Conservation (phyloP, 2,113 vertebrate genomes). For the Neodontobutis hainanensis region DNA sequence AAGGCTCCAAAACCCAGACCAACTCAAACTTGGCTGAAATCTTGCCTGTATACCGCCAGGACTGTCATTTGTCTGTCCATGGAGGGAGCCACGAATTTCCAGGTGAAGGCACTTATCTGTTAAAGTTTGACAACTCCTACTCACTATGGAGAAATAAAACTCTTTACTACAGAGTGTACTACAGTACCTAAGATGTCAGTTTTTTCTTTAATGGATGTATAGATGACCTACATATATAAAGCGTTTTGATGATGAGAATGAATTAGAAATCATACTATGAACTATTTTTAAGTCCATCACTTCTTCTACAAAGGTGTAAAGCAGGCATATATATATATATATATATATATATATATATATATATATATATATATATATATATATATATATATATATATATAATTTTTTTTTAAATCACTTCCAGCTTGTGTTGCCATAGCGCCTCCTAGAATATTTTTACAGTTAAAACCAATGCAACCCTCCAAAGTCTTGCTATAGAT, state of each 20-base stretch:
- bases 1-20: constrained; percentile 84
- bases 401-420: no score
- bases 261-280: constrained; percentile 8
- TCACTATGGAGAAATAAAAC: constrained; percentile 97
- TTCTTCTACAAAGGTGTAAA: no score
- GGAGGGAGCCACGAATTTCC: constrained; percentile 94
- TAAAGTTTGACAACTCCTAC: constrained; percentile 99
- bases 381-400: no score
- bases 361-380: no score
- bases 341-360: no score
- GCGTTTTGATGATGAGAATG: constrained; percentile 51
- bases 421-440: constrained; percentile 46
- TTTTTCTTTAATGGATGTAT: constrained; percentile 62
- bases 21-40: constrained; percentile 89
- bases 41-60: constrained; percentile 91
- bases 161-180: constrained; percentile 95
- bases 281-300: constrained; percentile 72
- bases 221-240: constrained; percentile 22
- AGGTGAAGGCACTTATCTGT: constrained; percentile 94
- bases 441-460: constrained; percentile 17
- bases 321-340: no score
- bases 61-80: constrained; percentile 91
- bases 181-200: constrained; percentile 80
- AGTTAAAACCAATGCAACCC: constrained; percentile 35
- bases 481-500: constrained; percentile 43